These are phyloP conservation scores for Crocuta crocuta DNA, from an alignment of 2,113 vertebrate genomes.

Conservation along the genomic window DNA sequence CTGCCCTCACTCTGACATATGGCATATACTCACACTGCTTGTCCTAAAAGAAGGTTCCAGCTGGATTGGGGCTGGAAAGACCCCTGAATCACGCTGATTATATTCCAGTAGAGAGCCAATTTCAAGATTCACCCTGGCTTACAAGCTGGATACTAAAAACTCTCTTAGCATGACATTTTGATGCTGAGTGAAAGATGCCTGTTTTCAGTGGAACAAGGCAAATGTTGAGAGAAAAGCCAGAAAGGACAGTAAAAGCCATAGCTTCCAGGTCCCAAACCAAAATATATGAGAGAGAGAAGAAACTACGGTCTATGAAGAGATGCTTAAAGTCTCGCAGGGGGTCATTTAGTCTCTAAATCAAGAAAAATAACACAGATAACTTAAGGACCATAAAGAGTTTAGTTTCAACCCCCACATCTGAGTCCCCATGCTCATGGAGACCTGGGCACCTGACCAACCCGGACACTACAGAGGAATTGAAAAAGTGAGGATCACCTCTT, in stretches of 20 bases:
- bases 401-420: not conserved
- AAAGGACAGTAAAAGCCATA: not conserved
- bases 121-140: conserved; percentile 17
- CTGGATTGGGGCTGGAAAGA: conserved; percentile 20
- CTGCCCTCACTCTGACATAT: not conserved
- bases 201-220: not conserved
- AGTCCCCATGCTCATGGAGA: not conserved
- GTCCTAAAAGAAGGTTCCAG: conserved; percentile 20
- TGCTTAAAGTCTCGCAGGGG: not conserved
- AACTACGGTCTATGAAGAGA: not conserved
- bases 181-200: not conserved
- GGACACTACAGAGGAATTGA: not conserved
- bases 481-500: not conserved
- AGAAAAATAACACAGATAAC: not conserved
- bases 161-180: not conserved
- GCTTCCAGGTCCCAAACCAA: not conserved
- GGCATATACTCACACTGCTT: not conserved
- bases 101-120: not conserved
- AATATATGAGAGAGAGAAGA: not conserved
- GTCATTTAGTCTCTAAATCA: conserved; percentile 21
- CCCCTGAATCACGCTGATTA: not conserved
- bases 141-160: conserved; percentile 30
- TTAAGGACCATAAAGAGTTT: not conserved
- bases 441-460: not conserved
- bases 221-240: not conserved